A percentile compares a stretch with the other conserved stretches of the same genome.
These are phyloP conservation scores for Pelobates cultripes DNA, from an alignment of 2,797 vertebrate genomes.

Conservation along the genomic window DNA sequence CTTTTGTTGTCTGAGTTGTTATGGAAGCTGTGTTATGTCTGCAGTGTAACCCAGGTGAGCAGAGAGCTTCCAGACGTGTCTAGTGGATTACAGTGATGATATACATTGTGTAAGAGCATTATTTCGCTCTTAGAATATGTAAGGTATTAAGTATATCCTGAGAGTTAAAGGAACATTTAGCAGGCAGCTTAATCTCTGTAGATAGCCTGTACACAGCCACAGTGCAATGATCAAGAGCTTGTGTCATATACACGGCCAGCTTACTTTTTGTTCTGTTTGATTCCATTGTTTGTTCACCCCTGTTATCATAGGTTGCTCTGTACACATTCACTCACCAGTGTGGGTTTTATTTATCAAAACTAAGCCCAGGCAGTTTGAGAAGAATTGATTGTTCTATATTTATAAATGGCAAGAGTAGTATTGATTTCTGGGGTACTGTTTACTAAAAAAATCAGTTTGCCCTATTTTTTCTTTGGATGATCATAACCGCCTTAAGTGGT, in stretches of 20 bases:
- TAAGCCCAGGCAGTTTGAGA: neutral
- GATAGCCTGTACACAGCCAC: neutral
- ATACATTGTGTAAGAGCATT: conserved; percentile 36
- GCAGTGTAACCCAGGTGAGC: too few relatives aligned
- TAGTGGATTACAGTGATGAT: conserved; percentile 17
- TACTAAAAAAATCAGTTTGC: too few relatives aligned
- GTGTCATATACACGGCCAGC: neutral
- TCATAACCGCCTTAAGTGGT: too few relatives aligned
- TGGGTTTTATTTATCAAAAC: neutral
- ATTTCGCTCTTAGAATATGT: conserved; percentile 21
- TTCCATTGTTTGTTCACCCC: conserved; percentile 28
- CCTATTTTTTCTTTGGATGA: too few relatives aligned
- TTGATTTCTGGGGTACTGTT: too few relatives aligned
- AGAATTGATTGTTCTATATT: neutral
- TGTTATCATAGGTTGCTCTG: neutral
- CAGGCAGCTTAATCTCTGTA: too few relatives aligned
- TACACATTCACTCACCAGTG: neutral
- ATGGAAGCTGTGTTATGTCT: too few relatives aligned
- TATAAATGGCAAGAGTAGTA: too few relatives aligned
- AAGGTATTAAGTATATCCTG: conserved; percentile 29
- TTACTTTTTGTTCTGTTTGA: conserved; percentile 6
- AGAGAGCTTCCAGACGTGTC: neutral
- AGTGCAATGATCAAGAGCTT: conserved; percentile 30
- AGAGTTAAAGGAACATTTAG: conserved; percentile 6
- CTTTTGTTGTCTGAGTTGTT: too few relatives aligned